Evolutionary conservation across 2,797 vertebrate genomes (phyloP).

Genomic region (Enteromius radiatus): DNA sequence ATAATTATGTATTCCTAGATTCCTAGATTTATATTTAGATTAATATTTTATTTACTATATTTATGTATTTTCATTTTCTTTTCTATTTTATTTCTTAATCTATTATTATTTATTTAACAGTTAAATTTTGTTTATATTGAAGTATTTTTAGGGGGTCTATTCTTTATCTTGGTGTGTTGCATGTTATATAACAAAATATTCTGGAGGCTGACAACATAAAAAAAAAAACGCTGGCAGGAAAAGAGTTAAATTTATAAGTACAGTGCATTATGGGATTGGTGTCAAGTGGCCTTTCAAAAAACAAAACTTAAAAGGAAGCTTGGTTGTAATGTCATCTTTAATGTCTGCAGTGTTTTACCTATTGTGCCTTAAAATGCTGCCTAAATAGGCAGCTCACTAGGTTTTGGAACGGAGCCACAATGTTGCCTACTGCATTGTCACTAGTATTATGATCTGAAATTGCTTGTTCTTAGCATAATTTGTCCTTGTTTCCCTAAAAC

Average conservation of each 20-base stretch:
- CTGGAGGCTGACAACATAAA: no score
- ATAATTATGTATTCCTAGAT: background rate
- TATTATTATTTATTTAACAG: background rate
- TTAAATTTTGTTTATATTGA: background rate
- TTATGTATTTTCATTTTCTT: background rate
- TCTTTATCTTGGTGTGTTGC: no score
- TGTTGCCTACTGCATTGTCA: background rate
- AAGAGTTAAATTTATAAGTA: no score
- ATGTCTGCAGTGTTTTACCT: background rate
- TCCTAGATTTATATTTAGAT: background rate
- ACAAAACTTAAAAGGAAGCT: background rate
- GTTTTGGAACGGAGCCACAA: background rate
- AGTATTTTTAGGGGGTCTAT: background rate
- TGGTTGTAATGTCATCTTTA: background rate
- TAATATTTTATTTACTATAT: background rate
- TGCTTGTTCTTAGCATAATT: conserved; percentile 7
- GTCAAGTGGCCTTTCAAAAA: background rate
- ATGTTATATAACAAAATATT: no score
- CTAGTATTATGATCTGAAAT: background rate
- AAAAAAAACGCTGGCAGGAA: no score
- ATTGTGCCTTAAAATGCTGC: background rate
- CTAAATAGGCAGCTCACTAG: background rate
- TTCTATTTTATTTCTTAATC: background rate
- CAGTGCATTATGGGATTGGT: background rate
- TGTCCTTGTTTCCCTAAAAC: conserved; percentile 28